Percentiles rank a stretch among this genome's conserved stretches.
These are phyloP conservation scores for Nanorana parkeri DNA, from an alignment of 2,113 vertebrate species.

Conservation along the genomic window DNA sequence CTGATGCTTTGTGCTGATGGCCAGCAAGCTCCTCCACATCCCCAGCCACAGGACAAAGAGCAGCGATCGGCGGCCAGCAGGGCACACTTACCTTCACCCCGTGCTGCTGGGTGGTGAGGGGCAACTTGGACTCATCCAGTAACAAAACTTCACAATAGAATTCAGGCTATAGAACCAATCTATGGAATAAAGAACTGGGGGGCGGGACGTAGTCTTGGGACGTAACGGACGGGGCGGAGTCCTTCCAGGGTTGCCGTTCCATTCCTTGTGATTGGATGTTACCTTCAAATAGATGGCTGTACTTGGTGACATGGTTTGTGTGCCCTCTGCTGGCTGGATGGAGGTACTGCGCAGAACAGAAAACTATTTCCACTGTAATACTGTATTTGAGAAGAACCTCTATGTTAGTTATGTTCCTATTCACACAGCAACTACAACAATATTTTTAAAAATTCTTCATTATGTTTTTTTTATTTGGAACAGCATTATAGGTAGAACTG, in stretches of 20 bases:
- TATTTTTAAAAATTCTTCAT: no score
- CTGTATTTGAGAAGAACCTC: no score
- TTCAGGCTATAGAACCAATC: conserved; percentile 64
- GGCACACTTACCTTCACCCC: conserved; percentile 81
- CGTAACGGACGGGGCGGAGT: neutral
- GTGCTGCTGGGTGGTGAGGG: conserved; percentile 81
- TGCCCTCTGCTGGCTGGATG: conserved; percentile 10
- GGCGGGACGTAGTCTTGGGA: neutral
- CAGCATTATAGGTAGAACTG: no score
- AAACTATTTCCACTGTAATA: no score
- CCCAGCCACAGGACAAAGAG: neutral
- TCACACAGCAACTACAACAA: no score
- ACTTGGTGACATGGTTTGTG: neutral
- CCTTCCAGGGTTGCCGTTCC: neutral
- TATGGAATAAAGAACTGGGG: conserved; percentile 45
- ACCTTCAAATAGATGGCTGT: neutral
- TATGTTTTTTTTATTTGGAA: no score
- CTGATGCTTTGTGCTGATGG: neutral
- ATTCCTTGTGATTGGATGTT: neutral
- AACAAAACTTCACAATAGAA: conserved; percentile 92
- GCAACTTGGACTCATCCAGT: conserved; percentile 86
- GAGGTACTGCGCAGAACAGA: neutral
- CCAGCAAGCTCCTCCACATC: neutral
- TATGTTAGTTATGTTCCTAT: no score
- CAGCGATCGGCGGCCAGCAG: neutral